Evolutionary conservation across 2,797 vertebrate species (phyloP), one percentile per base, ranked within the genome.

Genomic region (Girardinus metallicus): DNA sequence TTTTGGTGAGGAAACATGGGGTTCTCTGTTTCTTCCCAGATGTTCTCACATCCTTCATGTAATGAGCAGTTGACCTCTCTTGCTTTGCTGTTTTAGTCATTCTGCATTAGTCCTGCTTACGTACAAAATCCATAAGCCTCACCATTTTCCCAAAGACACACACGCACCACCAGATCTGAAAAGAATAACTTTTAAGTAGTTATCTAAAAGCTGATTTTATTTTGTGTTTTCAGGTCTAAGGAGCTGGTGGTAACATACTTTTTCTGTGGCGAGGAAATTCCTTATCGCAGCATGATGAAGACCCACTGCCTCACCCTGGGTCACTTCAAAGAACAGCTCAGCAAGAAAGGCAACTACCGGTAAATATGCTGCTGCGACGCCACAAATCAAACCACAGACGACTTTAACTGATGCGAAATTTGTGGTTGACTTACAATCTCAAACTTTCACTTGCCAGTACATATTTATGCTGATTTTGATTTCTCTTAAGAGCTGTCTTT

Each of bases 331-430:
- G 98, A 99, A 77, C 98, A 99, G 94, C 98, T 99, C 71, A 97
- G 98, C 96, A 99, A 98, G 95, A 99, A 99, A 95, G 98, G 98
- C 93, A 99, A 97, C 95, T 99, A 99, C 93, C 96, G 98, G 98
- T 99, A 95, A 96, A 82, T 84, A 86, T 34, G 26, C 78, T 55
- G 5, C 66, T 1, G 75, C 29, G 10, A 76, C 51, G 55, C 51
- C 57, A 62, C 53, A 62, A 9, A n/a, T 79, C 74, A 73, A 53
- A 71, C 73, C 4, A n/a, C 26, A 73, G 70, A 60, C 8, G 1
- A 44, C 34, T 46, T 0, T 77, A 55, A 15, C 23, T 70, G 68
- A 70, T 43, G 5, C 2, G 41, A 68, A 68, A 10, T 68, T 18
- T 16, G 60, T 34, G 15, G 6, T 15, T 62, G 60, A 34, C 60